Evolutionary conservation across 2,888 invertebrate species (phyloP).

Genomic region (Hirtodrosophila histrioides): DNA sequence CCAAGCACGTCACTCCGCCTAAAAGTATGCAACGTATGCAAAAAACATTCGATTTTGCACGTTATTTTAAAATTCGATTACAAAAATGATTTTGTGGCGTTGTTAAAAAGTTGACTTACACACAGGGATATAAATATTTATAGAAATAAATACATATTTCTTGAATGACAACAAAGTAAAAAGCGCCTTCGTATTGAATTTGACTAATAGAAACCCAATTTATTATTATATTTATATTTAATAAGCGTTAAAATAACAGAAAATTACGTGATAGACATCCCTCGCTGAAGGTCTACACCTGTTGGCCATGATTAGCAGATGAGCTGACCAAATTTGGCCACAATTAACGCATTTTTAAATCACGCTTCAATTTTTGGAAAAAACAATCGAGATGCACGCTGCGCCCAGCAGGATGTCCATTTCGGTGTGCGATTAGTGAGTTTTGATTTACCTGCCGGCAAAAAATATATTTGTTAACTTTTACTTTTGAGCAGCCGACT

Average conservation of each 20-base stretch:
- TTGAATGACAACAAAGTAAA: no score
- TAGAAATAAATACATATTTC: no score
- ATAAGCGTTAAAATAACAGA: neutral
- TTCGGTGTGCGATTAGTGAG: constrained; percentile 28
- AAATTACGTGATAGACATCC: constrained; percentile 5
- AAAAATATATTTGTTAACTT: constrained; percentile 43
- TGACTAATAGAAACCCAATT: no score
- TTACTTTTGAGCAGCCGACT: constrained; percentile 58
- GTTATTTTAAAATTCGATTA: neutral
- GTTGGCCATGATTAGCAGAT: constrained; percentile 27
- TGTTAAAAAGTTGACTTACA: neutral
- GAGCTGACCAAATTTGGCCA: constrained; percentile 26
- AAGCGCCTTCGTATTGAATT: no score
- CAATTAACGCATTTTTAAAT: constrained; percentile 39
- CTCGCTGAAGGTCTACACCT: constrained; percentile 18
- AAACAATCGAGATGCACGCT: constrained; percentile 29
- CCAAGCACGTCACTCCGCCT: neutral
- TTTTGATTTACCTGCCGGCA: constrained; percentile 32
- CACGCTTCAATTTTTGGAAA: constrained; percentile 20
- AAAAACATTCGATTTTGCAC: neutral
- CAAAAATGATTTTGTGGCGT: no score
- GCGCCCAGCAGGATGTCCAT: constrained; percentile 35
- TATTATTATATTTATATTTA: no score
- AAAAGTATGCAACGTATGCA: constrained; percentile 23
- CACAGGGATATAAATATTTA: neutral